Evolutionary conservation across 2,888 invertebrate species (phyloP).

Genomic region (Drosophila mercatorum): DNA sequence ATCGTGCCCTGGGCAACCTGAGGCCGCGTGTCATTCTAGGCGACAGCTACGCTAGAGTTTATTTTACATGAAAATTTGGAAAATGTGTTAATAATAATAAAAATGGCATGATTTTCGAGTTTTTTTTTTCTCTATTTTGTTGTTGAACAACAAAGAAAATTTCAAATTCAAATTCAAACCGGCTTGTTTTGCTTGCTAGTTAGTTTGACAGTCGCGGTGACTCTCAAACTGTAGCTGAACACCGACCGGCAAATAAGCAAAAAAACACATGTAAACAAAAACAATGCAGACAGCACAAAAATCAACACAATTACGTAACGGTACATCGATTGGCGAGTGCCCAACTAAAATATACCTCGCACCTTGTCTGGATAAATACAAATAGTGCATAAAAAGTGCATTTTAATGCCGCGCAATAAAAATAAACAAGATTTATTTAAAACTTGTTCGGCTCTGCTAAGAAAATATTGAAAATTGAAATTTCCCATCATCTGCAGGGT

Average conservation of each 20-base stretch:
- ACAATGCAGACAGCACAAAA: constrained; percentile 19
- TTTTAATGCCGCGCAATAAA: neutral
- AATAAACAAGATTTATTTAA: constrained; percentile 4
- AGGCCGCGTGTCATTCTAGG: constrained; percentile 2
- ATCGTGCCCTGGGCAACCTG: neutral
- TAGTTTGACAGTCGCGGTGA: constrained; percentile 22
- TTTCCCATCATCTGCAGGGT: neutral
- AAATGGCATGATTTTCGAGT: neutral
- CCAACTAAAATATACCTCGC: constrained; percentile 6
- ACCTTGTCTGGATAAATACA: neutral
- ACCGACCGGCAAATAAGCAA: constrained; percentile 55
- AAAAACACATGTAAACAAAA: constrained; percentile 37
- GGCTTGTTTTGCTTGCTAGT: constrained; percentile 21
- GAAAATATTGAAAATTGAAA: neutral
- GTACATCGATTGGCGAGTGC: neutral
- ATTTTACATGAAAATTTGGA: neutral
- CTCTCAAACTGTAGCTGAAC: constrained; percentile 26
- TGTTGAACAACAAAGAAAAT: neutral
- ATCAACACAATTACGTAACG: constrained; percentile 40
- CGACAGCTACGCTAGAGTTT: neutral
- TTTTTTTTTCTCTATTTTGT: neutral
- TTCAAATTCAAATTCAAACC: constrained; percentile 22
- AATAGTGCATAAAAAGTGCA: neutral
- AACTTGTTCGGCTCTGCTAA: neutral
- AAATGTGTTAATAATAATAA: too few relatives aligned